phyloP scores from a whole-genome alignment of 2,113 vertebrate genomes.

The Acinonyx jubatus region DNA sequence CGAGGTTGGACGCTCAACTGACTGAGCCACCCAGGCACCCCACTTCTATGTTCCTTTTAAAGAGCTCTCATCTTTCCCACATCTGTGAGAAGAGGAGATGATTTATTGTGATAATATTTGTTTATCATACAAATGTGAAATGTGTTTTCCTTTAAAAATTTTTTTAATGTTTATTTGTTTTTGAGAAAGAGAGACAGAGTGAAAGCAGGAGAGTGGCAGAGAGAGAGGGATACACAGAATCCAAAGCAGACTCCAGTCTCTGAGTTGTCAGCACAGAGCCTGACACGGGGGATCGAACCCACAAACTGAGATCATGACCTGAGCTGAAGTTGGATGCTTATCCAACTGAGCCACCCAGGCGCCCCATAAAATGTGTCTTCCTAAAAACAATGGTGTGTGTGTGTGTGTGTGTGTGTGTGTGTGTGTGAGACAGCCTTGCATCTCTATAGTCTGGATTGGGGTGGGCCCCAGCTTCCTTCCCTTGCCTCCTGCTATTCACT shows the following conservation, averaged over 20 bases:
- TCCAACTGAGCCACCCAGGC: no score
- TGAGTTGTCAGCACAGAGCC: no score
- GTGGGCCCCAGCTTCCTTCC: conserved; percentile 20
- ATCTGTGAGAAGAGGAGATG: neutral
- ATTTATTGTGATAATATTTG: neutral
- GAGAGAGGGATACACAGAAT: no score
- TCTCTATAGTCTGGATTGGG: conserved; percentile 2
- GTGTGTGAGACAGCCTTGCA: neutral
- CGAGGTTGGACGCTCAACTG: no score
- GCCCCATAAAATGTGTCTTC: neutral
- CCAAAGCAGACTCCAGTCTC: no score
- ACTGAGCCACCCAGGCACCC: no score
- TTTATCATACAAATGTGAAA: neutral
- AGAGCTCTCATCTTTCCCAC: neutral
- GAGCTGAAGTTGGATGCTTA: no score
- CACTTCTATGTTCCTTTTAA: neutral
- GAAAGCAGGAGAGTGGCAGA: no score
- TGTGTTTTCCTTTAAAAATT: neutral
- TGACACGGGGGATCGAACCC: no score
- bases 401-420: neutral
- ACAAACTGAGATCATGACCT: no score
- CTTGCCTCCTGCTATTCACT: conserved; percentile 56
- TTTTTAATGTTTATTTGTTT: no score
- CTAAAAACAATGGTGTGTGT: neutral
- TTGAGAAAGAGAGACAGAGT: no score